A percentile compares a stretch with the other conserved stretches of the same genome.
Conservation (phyloP, 37 sponge, comb jelly and placozoan genomes). For the Haliclona indistincta region DNA sequence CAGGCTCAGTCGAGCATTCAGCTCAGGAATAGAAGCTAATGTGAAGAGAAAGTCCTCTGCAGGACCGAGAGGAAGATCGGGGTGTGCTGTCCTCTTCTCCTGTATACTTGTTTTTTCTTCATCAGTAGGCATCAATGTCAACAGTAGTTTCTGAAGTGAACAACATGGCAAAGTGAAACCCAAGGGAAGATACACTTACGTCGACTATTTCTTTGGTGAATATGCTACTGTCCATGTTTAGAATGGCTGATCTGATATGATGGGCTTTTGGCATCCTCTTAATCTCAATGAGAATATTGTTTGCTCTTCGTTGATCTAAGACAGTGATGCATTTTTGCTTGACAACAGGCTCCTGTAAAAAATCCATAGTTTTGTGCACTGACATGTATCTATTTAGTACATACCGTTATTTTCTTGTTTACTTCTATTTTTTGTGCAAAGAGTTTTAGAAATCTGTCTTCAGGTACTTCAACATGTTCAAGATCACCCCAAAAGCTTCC, state of each 20-base stretch:
- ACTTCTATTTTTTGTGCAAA: conserved; percentile 54
- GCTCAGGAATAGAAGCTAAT: conserved; percentile 84
- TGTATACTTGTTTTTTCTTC: conserved; percentile 75
- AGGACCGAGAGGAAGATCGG: conserved; percentile 79
- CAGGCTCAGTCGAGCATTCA: conserved; percentile 78
- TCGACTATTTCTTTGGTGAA: conserved; percentile 85
- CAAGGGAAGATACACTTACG: no score
- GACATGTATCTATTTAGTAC: conserved; percentile 8
- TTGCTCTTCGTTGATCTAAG: conserved; percentile 79
- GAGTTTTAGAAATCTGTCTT: conserved; percentile 50
- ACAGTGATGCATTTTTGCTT: conserved; percentile 80
- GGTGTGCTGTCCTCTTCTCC: conserved; percentile 69
- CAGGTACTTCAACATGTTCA: conserved; percentile 56
- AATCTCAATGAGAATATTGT: conserved; percentile 81
- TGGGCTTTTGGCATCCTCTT: conserved; percentile 76
- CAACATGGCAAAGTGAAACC: background rate
- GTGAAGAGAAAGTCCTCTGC: conserved; percentile 92
- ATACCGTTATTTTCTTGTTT: background rate
- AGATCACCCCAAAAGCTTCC: conserved; percentile 76
- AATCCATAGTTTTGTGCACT: background rate
- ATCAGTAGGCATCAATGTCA: conserved; percentile 76
- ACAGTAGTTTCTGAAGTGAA: conserved; percentile 46
- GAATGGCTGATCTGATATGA: conserved; percentile 87
- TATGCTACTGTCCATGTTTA: conserved; percentile 88
- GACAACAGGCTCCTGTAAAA: background rate